These are phyloP conservation scores for Metopia argyrocephala DNA, from an alignment of 2,888 invertebrate species.

Conservation along the genomic window DNA sequence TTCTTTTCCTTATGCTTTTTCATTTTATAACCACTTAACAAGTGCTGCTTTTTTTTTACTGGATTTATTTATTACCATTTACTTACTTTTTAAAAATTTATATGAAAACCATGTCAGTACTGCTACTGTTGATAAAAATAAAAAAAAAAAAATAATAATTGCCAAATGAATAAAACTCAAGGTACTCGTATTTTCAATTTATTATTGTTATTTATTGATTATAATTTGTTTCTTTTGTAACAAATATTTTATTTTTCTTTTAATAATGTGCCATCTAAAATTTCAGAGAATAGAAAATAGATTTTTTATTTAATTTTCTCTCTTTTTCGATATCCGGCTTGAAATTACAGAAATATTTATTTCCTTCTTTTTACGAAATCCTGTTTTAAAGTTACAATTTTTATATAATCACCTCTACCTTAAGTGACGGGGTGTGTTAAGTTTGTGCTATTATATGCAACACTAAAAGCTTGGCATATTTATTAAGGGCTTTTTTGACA, in stretches of 20 bases:
- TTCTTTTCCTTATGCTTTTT: neutral
- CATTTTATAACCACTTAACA: neutral
- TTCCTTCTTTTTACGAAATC: constrained; percentile 11
- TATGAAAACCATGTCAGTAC: no score
- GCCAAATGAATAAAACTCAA: neutral
- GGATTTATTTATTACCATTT: neutral
- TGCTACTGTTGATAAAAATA: neutral
- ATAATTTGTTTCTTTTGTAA: neutral
- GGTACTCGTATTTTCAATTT: neutral
- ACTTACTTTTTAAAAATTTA: neutral
- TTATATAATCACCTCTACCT: neutral
- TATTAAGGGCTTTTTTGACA: no score
- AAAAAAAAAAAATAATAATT: neutral
- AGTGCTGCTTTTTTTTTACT: constrained; percentile 24
- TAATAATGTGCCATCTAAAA: constrained; percentile 21
- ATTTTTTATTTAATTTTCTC: neutral
- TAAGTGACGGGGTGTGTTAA: no score
- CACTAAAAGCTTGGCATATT: no score
- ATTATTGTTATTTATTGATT: constrained; percentile 34
- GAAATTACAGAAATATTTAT: constrained; percentile 30
- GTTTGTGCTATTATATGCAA: no score
- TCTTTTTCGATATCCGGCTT: constrained; percentile 35
- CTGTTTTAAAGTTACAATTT: constrained; percentile 8
- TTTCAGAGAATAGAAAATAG: neutral
- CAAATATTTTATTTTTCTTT: neutral